Evolutionary conservation across 2,797 vertebrate species (phyloP), one percentile per base, ranked within the genome.

Genomic region (Cetoscarus ocellatus): DNA sequence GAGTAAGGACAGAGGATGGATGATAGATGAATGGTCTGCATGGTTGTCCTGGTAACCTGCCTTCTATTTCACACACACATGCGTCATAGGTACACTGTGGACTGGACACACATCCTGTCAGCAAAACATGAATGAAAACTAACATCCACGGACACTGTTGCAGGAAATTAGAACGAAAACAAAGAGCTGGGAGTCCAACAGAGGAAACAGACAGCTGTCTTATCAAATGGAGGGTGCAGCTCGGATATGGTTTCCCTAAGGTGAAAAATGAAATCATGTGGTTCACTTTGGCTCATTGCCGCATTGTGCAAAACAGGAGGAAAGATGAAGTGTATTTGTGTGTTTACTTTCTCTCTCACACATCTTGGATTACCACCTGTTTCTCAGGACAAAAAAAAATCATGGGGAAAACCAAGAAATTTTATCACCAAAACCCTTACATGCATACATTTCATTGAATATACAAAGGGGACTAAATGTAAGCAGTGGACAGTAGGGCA

Each of bases 341-440:
- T 50, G 67, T 70, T 66, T 70, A 70, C 75, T 76, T 53, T 76
- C 27, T 7, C 57, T 52, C 61, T 27, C 55, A 61, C 62, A 86
- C 88, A 92, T 91, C 86, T 92, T 85, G 84, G 77, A 76, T 79
- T 61, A 27, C 27, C 27, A 27, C 27, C 27, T 27, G 27, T 27
- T 27, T 27, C 27, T 27, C 4, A 2, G 2, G 27, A 27, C 27
- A 27, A 27, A 27, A 27, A 27, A 27, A 27, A 27, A 27, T 27
- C 4, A 4, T 27, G 27, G 27, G 27, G 27, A 27, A 27, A 27
- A 27, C 2, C 4, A 27, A 27, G 27, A 27, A 2, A 27, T 27
- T 27, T 27, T 27, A 27, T 27, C 27, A 27, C 27, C 27, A 27
- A 27, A 27, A 27, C 27, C 27, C 27, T 27, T 2, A 27, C 2